Conservation (phyloP, 1,140 invertebrate genomes). For the Carposina sasakii region DNA sequence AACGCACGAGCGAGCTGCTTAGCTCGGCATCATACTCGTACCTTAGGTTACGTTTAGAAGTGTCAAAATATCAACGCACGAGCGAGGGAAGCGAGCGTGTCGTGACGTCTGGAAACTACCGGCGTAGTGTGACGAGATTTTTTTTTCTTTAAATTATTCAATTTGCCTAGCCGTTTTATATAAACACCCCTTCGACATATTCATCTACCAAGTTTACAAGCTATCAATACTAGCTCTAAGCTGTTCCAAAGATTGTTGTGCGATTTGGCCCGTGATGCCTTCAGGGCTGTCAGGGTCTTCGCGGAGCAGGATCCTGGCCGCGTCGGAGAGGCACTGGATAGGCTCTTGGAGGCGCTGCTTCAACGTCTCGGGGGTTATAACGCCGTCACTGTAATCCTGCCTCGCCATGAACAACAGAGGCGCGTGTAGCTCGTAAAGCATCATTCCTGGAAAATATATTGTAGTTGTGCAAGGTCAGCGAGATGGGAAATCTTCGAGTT, state of each 20-base stretch:
- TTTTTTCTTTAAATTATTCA: too few species aligned
- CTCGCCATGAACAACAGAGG: slow-evolving; percentile 81
- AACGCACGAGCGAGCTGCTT: too few species aligned
- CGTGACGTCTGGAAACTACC: too few species aligned
- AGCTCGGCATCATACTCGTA: too few species aligned
- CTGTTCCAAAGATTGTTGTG: slow-evolving; percentile 75
- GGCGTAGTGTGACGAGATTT: too few species aligned
- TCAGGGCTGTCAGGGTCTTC: slow-evolving; percentile 81
- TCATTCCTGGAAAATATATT: slow-evolving; percentile 73
- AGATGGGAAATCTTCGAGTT: too few species aligned
- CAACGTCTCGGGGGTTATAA: slow-evolving; percentile 75
- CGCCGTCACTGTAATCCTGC: slow-evolving; percentile 74
- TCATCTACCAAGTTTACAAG: too few species aligned
- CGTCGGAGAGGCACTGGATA: slow-evolving; percentile 73
- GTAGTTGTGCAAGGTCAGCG: background rate
- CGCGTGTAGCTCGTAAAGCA: slow-evolving; percentile 85
- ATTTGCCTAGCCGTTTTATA: too few species aligned
- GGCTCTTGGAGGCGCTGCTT: slow-evolving; percentile 79
- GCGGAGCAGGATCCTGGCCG: slow-evolving; percentile 76
- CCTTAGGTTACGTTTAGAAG: too few species aligned
- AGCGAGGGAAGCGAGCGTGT: too few species aligned
- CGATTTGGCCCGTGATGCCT: slow-evolving; percentile 78
- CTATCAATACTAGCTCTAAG: slow-evolving; percentile 76
- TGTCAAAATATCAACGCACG: too few species aligned
- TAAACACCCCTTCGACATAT: too few species aligned